Base-by-base conservation (phyloP, 1,140 invertebrate genomes). In the Bombus confusus region DNA sequence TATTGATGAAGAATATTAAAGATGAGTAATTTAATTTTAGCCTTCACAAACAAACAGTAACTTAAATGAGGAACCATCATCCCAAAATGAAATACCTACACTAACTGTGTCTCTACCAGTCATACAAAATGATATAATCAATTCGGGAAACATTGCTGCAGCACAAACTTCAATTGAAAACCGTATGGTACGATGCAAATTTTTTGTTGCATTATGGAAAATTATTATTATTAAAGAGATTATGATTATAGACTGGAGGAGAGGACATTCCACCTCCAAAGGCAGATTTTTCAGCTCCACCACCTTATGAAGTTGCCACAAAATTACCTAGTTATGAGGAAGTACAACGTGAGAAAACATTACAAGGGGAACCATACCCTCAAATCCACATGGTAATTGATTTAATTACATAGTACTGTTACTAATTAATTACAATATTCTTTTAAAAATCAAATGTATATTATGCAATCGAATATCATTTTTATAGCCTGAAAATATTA, bases 271-370 rank as follows among this genome's bases (percentile, higher is more conserved):
- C 97, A 72, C 97, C 97, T 18, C 97, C 98, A 2, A 97, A 97
- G 91, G 96, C 96, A 31, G 97, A 98, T 91, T 98, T 97, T 93
- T 97, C 97, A 75, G 97, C 97, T 74, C 98, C 98, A 41, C 98
- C 98, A 9, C 97, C 98, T 3, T 99, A 99, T 93, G 97, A 97
- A 93, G 96, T 97, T 15, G 96, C 96, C 41, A 97, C 97, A 22
- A 98, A 98, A 95, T 95, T 98, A 91, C 98, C 98, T 39, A 98
- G 97, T 64, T 99, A 99, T 95, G 98, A 98, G 93, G 98, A 99
- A 94, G 98, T 98, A 71, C 97, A 98, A 93, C 96, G 97, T 87
- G 97, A 98, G 92, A 98, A 98, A 92, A 96, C 96, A 87, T 95
- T 98, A 86, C 97, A 98, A 93, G 97, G 97, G 78, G 97, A 97